Base-by-base conservation (phyloP, 2,888 invertebrate genomes). In the Polydrusus tereticollis region DNA sequence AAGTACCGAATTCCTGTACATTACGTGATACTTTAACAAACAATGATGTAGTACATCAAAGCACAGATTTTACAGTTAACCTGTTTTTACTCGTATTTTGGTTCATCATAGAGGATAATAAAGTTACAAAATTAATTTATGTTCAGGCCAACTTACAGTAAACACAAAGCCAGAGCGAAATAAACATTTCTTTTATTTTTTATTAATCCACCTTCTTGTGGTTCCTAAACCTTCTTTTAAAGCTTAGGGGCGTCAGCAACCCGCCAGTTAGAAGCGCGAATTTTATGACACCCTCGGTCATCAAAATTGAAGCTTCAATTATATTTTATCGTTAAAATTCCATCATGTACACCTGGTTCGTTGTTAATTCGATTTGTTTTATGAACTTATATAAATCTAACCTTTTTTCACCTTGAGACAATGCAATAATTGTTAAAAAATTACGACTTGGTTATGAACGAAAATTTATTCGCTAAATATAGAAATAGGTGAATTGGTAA, bases 381-480 rank as follows among this genome's bases (percentile, higher is more conserved):
- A 29, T 36, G 36, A 2, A 6, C 33, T 3, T 33, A 33, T 33
- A 33, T 33, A 33, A 33, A 47, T 47, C 2, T n/a, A 47, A 47
- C 47, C 47, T 47, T 23, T 18, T 29, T 29, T 33, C 62, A 45
- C 45, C 62, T 45, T 62, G 62, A 14, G 26, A 3, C 6, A 55
- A 7, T 55, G 21, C 4, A 5, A 52, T 29, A n/a, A n/a, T 55
- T 55, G 29, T 18, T 2, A 16, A 57, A 64, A 66, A 66, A 55
- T 21, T 66, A 21, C 66, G 58, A 12, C 66, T 57, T 45, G 58
- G 12, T 2, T 33, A 18, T 2, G 20, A 18, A 33, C 47, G 47
- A 62, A 47, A 57, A 58, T 33, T 4, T 23, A 58, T 66, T 58
- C 18, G 29, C 57, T 66, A 45, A 66, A 66, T 66, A 58, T 66